Percentiles rank a stretch among this genome's conserved stretches.
Conservation (phyloP, 2,888 invertebrate species). For the Campoplex nolae region DNA sequence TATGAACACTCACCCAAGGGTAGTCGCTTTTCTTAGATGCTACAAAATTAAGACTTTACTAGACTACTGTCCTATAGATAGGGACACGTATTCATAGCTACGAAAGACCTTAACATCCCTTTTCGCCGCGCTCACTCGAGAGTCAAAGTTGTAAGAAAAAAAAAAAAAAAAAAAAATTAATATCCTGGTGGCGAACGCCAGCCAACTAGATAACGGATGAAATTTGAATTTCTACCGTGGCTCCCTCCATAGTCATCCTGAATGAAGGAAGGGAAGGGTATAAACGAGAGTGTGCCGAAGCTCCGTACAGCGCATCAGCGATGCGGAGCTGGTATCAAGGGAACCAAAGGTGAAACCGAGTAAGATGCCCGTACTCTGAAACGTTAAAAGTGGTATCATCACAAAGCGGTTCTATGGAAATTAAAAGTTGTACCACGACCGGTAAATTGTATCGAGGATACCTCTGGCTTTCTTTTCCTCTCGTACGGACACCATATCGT, state of each 20-base stretch:
- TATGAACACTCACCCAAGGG: conserved; percentile 19
- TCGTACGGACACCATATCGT: conserved; percentile 8
- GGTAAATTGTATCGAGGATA: conserved; percentile 74
- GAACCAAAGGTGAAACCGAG: conserved; percentile 18
- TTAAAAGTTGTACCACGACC: conserved; percentile 77
- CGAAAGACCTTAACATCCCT: not conserved
- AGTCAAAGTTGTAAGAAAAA: conserved; percentile 35
- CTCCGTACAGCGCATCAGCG: not conserved
- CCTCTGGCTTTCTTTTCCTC: not conserved
- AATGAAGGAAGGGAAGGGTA: not conserved
- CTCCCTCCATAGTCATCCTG: conserved; percentile 35
- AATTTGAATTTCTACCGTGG: conserved; percentile 76
- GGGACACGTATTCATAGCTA: not conserved
- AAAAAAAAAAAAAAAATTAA: conserved; percentile 71
- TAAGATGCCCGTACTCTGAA: conserved; percentile 24
- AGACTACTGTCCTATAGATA: not conserved
- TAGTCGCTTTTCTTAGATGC: conserved; percentile 58
- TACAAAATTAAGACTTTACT: conserved; percentile 71
- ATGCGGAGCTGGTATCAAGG: not conserved
- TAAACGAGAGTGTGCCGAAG: not conserved
- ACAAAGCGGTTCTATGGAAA: conserved; percentile 79
- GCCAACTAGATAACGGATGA: conserved; percentile 74
- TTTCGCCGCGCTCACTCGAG: not conserved
- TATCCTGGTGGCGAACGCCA: conserved; percentile 67
- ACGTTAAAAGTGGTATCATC: conserved; percentile 70